Conservation (phyloP, 2,113 vertebrate species). For the Neomonachus schauinslandi region DNA sequence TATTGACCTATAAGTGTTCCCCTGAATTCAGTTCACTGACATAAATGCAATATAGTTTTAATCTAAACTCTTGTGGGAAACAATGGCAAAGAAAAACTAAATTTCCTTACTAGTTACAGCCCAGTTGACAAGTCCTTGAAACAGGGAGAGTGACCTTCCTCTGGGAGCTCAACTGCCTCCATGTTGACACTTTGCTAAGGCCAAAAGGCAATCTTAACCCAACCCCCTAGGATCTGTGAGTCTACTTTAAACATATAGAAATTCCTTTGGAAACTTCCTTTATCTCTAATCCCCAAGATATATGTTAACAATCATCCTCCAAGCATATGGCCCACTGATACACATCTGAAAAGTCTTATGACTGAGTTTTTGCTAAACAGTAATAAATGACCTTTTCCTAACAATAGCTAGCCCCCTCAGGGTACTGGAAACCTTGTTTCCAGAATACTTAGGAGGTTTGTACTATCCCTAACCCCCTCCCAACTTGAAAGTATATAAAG, state of each 20-base stretch:
- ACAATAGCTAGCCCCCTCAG: neutral
- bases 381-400: neutral
- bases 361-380: neutral
- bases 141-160: neutral
- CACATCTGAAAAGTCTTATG: neutral
- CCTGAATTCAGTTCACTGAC: neutral
- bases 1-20: neutral
- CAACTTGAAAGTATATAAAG: neutral
- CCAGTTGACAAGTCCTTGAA: neutral
- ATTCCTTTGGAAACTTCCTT: neutral
- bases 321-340: neutral
- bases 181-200: neutral
- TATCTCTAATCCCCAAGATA: neutral
- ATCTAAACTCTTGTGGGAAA: neutral
- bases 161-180: neutral
- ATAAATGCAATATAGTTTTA: neutral
- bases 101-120: neutral
- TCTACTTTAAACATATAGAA: neutral
- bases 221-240: neutral
- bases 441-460: neutral
- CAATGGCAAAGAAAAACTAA: neutral
- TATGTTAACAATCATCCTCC: neutral
- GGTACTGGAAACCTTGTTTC: neutral
- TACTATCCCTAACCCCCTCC: neutral
- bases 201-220: neutral